Base-by-base conservation (phyloP, 2,888 invertebrate genomes). In the Caenorhabditis uteleia region DNA sequence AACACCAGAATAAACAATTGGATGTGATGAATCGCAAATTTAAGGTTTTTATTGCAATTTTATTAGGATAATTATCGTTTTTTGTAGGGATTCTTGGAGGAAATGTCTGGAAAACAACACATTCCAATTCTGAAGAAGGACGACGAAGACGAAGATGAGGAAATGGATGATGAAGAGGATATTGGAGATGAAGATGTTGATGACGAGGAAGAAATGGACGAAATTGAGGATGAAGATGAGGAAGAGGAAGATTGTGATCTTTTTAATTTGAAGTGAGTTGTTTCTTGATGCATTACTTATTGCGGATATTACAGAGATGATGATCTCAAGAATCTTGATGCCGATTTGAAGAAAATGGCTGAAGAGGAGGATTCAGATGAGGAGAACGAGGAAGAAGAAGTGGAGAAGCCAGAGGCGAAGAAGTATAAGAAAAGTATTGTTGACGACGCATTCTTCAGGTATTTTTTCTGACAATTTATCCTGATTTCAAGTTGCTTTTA, bases 361-460 rank as follows among this genome's bases (percentile, higher is more conserved):
- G n/a, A n/a, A n/a, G n/a, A n/a, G n/a, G 68, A 38, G 26, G 45
- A 48, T 14, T 64, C 48, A 33, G 50, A 59, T 0, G 55, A 54
- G 14, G 14, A 18, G 2, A 39, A 40, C 16, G 66, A 59, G 1
- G 42, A 44, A n/a, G 38, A 54, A 20, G 47, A 40, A 39, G n/a
- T 23, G 20, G 56, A 45, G 21, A 3, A 23, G 10, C 8, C 48
- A n/a, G 38, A 26, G 2, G 33, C 43, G 31, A 72, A 62, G 29
- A 65, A 62, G 38, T 70, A 47, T 54, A 51, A 40, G 18, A 74
- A 69, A 48, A 60, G 56, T 18, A 31, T 53, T 1, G 72, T 74
- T 29, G 74, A 74, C 23, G 74, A 74, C 54, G 56, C 62, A 44
- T 70, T 74, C 46, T 73, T 71, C 60, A 57, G 46, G 62, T 62